A percentile compares a stretch with the other conserved stretches of the same genome.
phyloP scores from a whole-genome alignment of 2,888 invertebrate genomes.

The Acronicta psi region DNA sequence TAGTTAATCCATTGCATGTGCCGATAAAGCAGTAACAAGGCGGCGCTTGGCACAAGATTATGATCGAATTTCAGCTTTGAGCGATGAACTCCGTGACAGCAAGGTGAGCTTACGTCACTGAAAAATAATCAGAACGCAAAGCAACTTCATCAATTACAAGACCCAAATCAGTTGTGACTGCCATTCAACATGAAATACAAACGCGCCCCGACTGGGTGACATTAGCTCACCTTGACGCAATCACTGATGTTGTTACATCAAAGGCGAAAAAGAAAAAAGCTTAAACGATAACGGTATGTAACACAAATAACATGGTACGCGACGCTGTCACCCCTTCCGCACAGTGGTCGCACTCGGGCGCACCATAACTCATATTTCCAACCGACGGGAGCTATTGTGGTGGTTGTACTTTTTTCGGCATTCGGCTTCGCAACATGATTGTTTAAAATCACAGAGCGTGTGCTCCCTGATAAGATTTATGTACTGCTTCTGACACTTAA shows the following conservation, averaged over 20 bases:
- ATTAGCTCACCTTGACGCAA: constrained; percentile 34
- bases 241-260: constrained; percentile 48
- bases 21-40: background rate
- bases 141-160: constrained; percentile 27
- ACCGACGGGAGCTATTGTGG: constrained; percentile 72
- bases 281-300: constrained; percentile 51
- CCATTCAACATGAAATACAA: constrained; percentile 24
- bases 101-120: constrained; percentile 23
- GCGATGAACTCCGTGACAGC: constrained; percentile 20
- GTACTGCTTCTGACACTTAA: constrained; percentile 83
- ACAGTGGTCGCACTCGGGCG: constrained; percentile 56
- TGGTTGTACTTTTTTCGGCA: constrained; percentile 70
- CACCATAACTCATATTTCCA: constrained; percentile 75
- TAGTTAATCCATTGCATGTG: constrained; percentile 11
- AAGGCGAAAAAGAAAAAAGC: constrained; percentile 47
- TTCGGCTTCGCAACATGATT: constrained; percentile 73
- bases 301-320: constrained; percentile 47
- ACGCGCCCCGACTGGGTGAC: constrained; percentile 24
- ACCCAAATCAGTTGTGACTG: constrained; percentile 27
- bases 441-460: constrained; percentile 82
- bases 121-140: constrained; percentile 23
- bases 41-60: constrained; percentile 10
- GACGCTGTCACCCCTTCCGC: constrained; percentile 53
- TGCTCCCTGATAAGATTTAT: constrained; percentile 82
- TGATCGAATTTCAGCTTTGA: constrained; percentile 13